phyloP scores from a whole-genome alignment of 2,113 vertebrate species.

The Dicaeum eximium region DNA sequence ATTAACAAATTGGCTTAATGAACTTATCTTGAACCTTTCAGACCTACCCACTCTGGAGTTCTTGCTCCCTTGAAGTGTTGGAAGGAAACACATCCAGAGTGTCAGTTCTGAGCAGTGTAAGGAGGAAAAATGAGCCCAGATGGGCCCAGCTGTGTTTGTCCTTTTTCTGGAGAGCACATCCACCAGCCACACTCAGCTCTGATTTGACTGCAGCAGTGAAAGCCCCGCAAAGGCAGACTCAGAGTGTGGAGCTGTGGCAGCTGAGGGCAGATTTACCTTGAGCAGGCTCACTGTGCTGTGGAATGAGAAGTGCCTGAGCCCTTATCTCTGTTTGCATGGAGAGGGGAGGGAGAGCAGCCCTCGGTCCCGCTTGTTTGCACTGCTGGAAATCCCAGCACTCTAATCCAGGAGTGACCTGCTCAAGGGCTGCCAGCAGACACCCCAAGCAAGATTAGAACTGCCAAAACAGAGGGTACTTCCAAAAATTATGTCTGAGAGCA shows the following conservation, averaged over 20 bases:
- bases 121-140: not conserved
- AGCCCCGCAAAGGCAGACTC: constrained; percentile 3
- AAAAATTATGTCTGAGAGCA: not conserved
- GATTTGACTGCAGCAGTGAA: constrained; percentile 24
- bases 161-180: not conserved
- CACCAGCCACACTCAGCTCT: not conserved
- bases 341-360: constrained; percentile 9
- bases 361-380: not conserved
- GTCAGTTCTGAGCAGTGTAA: not conserved
- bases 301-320: not conserved
- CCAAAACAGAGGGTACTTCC: not conserved
- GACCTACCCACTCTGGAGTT: not conserved
- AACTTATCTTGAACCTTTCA: constrained; percentile 31
- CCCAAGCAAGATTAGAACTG: not conserved
- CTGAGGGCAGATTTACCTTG: constrained; percentile 32
- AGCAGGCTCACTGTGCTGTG: not conserved
- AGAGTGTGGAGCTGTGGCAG: constrained; percentile 23
- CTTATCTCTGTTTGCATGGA: constrained; percentile 9
- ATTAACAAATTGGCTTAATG: constrained; percentile 56
- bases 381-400: not conserved
- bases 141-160: not conserved
- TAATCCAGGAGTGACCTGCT: not conserved
- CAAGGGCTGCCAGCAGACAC: not conserved
- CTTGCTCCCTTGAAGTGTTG: not conserved
- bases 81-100: not conserved